Conservation (phyloP, 1,140 invertebrate genomes). For the Parasteatoda tepidariorum region DNA sequence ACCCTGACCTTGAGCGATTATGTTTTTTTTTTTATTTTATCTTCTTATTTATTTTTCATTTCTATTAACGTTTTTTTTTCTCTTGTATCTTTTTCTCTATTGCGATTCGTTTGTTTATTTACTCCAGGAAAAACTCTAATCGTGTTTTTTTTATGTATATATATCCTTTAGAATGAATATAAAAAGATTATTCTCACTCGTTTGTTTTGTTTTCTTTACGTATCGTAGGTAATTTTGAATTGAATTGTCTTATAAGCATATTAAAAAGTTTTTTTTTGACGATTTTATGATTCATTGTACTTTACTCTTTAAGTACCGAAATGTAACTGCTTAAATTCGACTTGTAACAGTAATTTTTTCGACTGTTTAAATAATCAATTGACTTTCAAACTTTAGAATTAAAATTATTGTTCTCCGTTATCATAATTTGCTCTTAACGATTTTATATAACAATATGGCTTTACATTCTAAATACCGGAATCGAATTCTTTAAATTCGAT, state of each 20-base stretch:
- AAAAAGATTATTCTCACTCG: neutral
- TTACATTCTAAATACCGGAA: too few relatives aligned
- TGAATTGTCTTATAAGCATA: neutral
- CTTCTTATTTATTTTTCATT: neutral
- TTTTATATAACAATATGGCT: too few relatives aligned
- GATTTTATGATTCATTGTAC: neutral
- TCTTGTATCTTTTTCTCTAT: neutral
- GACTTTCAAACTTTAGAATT: too few relatives aligned
- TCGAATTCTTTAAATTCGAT: too few relatives aligned
- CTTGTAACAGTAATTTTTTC: too few relatives aligned
- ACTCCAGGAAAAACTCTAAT: neutral
- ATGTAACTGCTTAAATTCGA: too few relatives aligned
- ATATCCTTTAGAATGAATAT: neutral
- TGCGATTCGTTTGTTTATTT: neutral
- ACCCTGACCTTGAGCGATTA: conserved; percentile 42
- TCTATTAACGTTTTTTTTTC: neutral
- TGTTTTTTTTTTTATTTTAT: conserved; percentile 1
- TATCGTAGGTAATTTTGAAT: neutral
- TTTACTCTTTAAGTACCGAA: too few relatives aligned
- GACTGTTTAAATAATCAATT: too few relatives aligned
- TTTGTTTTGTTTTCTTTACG: conserved; percentile 7
- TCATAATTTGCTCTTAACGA: too few relatives aligned
- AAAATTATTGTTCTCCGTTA: too few relatives aligned
- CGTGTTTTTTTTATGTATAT: neutral
- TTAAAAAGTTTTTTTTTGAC: neutral